Conservation (phyloP, 2,113 vertebrate species). For the Meriones unguiculatus region DNA sequence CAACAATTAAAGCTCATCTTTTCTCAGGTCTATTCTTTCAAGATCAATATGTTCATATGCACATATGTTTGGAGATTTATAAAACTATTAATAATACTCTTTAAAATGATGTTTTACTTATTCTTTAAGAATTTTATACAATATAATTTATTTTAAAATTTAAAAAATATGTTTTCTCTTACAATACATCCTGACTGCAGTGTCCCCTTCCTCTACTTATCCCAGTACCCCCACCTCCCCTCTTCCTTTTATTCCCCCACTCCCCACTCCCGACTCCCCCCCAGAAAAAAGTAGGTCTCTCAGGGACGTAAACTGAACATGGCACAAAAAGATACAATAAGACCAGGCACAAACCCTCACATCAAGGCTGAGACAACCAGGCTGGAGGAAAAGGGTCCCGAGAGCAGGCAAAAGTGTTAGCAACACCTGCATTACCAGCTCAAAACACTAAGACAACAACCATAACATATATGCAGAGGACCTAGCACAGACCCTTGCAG, state of each 20-base stretch:
- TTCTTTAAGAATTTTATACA: neutral
- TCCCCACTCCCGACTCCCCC: neutral
- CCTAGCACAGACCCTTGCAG: neutral
- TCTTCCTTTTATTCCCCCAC: too few species aligned
- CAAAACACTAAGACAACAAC: neutral
- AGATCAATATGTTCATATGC: neutral
- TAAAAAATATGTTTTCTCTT: neutral
- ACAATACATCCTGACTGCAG: neutral
- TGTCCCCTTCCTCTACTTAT: neutral
- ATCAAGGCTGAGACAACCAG: neutral
- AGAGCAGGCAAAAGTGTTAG: neutral
- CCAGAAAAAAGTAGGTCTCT: neutral
- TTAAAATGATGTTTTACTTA: neutral
- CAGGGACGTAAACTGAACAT: neutral
- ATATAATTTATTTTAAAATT: neutral
- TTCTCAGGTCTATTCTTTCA: conserved; percentile 47
- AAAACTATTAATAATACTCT: neutral
- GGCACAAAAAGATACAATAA: neutral
- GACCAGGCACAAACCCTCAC: neutral
- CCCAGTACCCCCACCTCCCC: neutral
- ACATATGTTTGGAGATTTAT: conserved; percentile 18
- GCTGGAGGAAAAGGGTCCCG: neutral
- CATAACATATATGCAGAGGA: neutral
- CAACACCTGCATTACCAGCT: neutral
- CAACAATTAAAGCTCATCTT: conserved; percentile 31